Percentiles rank a stretch among this genome's conserved stretches.
Conservation (phyloP, 1,140 invertebrate species). For the Nebria ingens region DNA sequence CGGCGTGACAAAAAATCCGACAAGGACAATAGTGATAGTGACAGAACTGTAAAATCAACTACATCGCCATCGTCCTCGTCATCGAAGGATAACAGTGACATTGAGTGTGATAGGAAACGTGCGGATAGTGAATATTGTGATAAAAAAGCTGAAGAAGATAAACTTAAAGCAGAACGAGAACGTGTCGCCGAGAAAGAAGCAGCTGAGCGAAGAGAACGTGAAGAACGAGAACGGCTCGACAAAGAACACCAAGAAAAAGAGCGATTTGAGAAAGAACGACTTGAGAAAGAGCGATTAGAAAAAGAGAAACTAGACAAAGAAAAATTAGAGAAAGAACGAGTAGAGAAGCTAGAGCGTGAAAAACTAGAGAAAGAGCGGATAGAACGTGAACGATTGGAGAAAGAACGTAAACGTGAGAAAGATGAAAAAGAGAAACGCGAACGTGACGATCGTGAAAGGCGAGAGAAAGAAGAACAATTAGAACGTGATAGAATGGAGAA, state of each 20-base stretch:
- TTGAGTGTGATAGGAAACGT: not conserved
- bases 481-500: slow-evolving; percentile 20
- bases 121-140: not conserved
- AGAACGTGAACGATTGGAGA: slow-evolving; percentile 16
- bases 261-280: slow-evolving; percentile 27
- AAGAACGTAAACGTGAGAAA: slow-evolving; percentile 20
- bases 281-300: slow-evolving; percentile 39
- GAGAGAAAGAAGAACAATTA: slow-evolving; percentile 18
- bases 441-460: slow-evolving; percentile 27
- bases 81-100: slow-evolving; percentile 18
- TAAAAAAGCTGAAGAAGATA: slow-evolving; percentile 27
- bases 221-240: slow-evolving; percentile 39
- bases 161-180: slow-evolving; percentile 20
- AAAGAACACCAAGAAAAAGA: slow-evolving; percentile 30
- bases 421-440: slow-evolving; percentile 25
- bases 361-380: not conserved
- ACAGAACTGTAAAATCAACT: not conserved
- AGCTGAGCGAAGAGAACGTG: slow-evolving; percentile 34
- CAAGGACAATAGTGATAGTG: not conserved
- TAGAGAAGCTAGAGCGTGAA: slow-evolving; percentile 30
- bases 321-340: slow-evolving; percentile 29
- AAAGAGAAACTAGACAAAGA: slow-evolving; percentile 34
- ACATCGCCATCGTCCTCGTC: slow-evolving; percentile 13
- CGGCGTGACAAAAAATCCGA: not conserved
- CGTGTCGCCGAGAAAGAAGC: not conserved